phyloP scores from a whole-genome alignment of 2,113 vertebrate genomes.

The Ammodytes dubius region DNA sequence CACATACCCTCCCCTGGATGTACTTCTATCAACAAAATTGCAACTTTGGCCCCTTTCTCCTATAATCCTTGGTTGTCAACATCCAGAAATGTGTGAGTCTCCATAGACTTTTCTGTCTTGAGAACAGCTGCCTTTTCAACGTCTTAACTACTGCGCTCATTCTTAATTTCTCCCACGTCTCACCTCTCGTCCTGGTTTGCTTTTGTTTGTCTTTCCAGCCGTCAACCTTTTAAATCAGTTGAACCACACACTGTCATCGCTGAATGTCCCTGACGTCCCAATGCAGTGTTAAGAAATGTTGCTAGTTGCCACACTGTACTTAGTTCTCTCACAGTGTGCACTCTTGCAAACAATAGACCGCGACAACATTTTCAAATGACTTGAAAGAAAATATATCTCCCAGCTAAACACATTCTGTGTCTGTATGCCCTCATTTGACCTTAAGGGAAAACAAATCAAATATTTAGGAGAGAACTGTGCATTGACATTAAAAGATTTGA shows the following conservation, averaged over 20 bases:
- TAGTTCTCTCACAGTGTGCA: not conserved
- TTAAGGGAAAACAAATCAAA: not conserved
- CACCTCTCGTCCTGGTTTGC: not conserved
- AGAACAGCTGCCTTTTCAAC: constrained; percentile 8
- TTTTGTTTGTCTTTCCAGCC: not conserved
- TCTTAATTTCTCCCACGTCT: not conserved
- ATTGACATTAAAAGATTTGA: not conserved
- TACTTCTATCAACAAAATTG: not conserved
- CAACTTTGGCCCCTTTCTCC: not conserved
- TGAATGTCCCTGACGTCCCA: not conserved
- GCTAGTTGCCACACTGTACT: not conserved
- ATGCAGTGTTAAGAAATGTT: not conserved
- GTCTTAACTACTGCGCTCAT: not conserved
- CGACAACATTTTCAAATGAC: not conserved
- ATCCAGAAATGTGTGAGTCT: not conserved
- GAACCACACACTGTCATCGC: not conserved
- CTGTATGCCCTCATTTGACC: not conserved
- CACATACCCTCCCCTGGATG: not conserved
- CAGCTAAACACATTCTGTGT: too few species aligned
- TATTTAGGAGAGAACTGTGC: not conserved
- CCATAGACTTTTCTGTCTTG: not conserved
- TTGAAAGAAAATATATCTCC: too few species aligned
- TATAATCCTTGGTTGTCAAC: not conserved
- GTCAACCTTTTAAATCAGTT: not conserved
- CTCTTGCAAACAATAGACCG: not conserved